A percentile compares a stretch with the other conserved stretches of the same genome.
Evolutionary conservation across 2,797 vertebrate species (phyloP).

Genomic region (Ibycter americanus): DNA sequence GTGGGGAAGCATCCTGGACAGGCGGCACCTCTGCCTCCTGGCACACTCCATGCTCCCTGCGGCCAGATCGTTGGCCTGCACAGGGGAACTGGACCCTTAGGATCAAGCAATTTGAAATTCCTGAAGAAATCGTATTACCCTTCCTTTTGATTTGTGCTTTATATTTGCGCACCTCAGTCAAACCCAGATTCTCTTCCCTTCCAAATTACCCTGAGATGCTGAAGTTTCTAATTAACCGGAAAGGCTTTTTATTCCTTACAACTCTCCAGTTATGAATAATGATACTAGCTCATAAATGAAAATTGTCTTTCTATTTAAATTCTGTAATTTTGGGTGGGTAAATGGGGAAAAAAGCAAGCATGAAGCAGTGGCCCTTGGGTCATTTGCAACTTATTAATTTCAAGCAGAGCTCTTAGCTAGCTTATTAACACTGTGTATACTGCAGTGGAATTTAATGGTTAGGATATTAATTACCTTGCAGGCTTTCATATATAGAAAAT

Average conservation of each 20-base stretch:
- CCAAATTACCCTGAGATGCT: constrained; percentile 29
- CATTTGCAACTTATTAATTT: constrained; percentile 80
- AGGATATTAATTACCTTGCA: constrained; percentile 68
- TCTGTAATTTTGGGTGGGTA: constrained; percentile 45
- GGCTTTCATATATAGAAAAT: constrained; percentile 7
- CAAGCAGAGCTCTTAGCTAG: constrained; percentile 60
- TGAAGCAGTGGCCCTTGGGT: constrained; percentile 64
- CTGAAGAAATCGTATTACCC: background rate
- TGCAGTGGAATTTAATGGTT: constrained; percentile 51
- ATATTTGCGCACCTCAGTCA: background rate
- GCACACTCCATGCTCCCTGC: background rate
- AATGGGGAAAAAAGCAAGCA: constrained; percentile 47
- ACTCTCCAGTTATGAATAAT: constrained; percentile 72
- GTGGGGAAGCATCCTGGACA: background rate
- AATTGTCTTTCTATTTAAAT: constrained; percentile 78
- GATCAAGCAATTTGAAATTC: background rate
- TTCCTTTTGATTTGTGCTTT: background rate
- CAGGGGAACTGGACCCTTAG: background rate
- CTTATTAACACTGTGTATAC: constrained; percentile 62
- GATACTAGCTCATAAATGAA: constrained; percentile 68
- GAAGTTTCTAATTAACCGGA: constrained; percentile 70
- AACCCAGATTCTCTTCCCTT: background rate
- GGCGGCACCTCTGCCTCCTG: background rate
- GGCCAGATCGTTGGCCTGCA: background rate
- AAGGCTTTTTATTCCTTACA: constrained; percentile 61